Evolutionary conservation across 2,113 vertebrate species (phyloP), one percentile per base, ranked within the genome.

Genomic region (Xenotilapia leptura): DNA sequence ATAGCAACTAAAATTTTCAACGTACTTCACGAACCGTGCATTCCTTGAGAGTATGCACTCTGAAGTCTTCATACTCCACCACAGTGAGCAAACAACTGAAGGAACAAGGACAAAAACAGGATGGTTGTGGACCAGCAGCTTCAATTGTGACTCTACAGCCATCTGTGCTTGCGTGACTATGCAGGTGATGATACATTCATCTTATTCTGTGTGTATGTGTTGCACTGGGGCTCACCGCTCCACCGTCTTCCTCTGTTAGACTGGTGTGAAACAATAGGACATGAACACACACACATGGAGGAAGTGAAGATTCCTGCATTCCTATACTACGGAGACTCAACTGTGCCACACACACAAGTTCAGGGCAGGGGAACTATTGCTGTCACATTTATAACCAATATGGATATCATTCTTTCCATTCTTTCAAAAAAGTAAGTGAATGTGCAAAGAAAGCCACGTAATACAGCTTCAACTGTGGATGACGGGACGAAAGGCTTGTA

Each of bases 241-340:
- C 31, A 79, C 21, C 42, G 33, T 86, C 86, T 93, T 93, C 92
- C 92, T 93, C 83, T 83, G 47, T 53, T 75, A 62, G 23, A 83
- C 53, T 45, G n/a, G 49, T 56, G 65, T 60, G 54, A 94, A 94
- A 96, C 95, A 95, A 95, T 95, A 83, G 93, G 79, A 92, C 83
- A 84, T 21, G 79, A 83, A 88, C 73, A 38, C 88, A 70, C 70
- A 56, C 47, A 83, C 77, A 83, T n/a, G 53, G 36, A 95, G 94
- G 94, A 95, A 94, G 92, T 91, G 36, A 88, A 40, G 87, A 93
- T 84, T 89, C 70, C 85, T 89, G 91, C 92, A 94, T 95, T 94
- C 93, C 91, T 82, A 87, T 11, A 90, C 6, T 87, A 55, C 6
- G 45, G 84, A 90, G 89, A 83, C 87, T 86, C 91, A 92, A 90